phyloP scores from a whole-genome alignment of 1,140 invertebrate genomes.

The Elymnias hypermnestra region DNA sequence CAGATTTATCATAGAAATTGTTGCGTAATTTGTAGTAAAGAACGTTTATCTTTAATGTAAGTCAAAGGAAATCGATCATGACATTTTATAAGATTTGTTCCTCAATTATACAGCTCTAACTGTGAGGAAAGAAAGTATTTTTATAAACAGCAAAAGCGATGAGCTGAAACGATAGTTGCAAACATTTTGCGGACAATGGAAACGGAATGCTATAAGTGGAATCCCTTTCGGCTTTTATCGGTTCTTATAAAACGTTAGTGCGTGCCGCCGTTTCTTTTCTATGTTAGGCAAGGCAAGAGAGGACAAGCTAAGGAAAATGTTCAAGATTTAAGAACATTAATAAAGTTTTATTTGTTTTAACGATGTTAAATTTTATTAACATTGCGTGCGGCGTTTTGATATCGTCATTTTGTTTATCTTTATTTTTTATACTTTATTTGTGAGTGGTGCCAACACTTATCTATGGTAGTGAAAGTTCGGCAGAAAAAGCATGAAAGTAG shows the following conservation, averaged over 20 bases:
- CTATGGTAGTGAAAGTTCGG: too few relatives aligned
- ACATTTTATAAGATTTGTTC: too few relatives aligned
- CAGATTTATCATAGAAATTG: too few relatives aligned
- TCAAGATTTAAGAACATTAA: conserved; percentile 1
- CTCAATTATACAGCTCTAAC: too few relatives aligned
- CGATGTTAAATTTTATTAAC: conserved; percentile 1
- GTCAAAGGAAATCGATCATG: too few relatives aligned
- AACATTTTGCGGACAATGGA: conserved; percentile 28
- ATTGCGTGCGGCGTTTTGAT: neutral
- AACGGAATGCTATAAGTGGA: conserved; percentile 39
- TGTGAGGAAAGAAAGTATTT: conserved; percentile 15
- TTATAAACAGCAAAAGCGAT: neutral
- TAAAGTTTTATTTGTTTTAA: conserved; percentile 1
- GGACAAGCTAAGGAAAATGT: neutral
- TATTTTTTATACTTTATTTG: neutral
- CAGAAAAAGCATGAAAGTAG: too few relatives aligned
- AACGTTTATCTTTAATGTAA: too few relatives aligned
- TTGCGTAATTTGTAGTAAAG: too few relatives aligned
- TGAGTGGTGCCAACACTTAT: too few relatives aligned
- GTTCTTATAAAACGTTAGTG: conserved; percentile 23
- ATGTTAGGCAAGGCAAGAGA: neutral
- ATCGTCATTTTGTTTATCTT: neutral
- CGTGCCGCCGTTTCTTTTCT: conserved; percentile 8
- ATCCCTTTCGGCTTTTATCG: conserved; percentile 43
- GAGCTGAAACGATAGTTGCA: conserved; percentile 12